These are phyloP conservation scores for Eulithis prunata DNA, from an alignment of 2,888 invertebrate species.

Conservation along the genomic window DNA sequence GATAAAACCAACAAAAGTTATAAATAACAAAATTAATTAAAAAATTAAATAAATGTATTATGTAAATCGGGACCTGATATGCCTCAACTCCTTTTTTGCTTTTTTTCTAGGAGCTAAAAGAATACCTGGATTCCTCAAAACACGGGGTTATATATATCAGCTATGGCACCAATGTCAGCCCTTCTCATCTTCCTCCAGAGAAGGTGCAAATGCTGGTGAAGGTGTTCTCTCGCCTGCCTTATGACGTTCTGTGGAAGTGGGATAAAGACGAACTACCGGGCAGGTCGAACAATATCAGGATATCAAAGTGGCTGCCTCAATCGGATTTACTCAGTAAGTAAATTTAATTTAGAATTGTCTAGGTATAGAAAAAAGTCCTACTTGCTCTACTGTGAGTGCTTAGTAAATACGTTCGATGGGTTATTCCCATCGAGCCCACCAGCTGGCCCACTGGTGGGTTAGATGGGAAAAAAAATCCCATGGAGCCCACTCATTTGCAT, in stretches of 20 bases:
- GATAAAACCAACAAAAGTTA: too few species aligned
- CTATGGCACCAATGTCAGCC: constrained; percentile 67
- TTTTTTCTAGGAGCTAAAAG: constrained; percentile 57
- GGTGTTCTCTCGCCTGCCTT: constrained; percentile 64
- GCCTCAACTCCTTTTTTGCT: too few species aligned
- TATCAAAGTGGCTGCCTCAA: constrained; percentile 71
- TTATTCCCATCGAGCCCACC: too few species aligned
- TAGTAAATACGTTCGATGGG: too few species aligned
- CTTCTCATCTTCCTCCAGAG: constrained; percentile 56
- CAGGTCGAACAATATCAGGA: constrained; percentile 60
- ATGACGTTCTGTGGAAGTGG: constrained; percentile 73
- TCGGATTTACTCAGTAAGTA: constrained; percentile 64
- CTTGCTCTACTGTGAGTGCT: too few species aligned
- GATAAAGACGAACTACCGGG: constrained; percentile 56
- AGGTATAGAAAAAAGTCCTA: too few species aligned
- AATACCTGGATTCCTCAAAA: constrained; percentile 62
- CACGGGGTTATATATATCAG: constrained; percentile 73
- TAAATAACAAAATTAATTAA: too few species aligned
- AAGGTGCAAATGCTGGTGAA: constrained; percentile 53
- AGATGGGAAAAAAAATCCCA: too few species aligned
- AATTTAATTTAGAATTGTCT: not conserved
- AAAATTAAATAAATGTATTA: too few species aligned
- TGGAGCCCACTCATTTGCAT: too few species aligned
- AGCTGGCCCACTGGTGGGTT: too few species aligned
- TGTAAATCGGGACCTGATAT: too few species aligned